A percentile compares a stretch with the other conserved stretches of the same genome.
Evolutionary conservation across 2,113 vertebrate genomes (phyloP).

Genomic region (Trochalopteron elliotii): DNA sequence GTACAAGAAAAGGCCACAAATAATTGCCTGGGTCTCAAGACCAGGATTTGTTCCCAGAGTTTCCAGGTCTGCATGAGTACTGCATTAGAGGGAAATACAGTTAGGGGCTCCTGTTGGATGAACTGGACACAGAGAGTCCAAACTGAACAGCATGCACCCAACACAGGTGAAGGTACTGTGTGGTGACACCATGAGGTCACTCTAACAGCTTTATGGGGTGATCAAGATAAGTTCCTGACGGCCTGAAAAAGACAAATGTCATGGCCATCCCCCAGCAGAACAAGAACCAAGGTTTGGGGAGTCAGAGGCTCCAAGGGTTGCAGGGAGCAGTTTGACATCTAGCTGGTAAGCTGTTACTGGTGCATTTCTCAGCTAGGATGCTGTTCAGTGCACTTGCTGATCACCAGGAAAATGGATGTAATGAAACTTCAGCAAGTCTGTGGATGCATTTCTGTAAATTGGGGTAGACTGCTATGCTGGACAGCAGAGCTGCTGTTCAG

Average conservation of each 20-base stretch:
- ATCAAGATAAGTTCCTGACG: not conserved
- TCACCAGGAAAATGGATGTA: not conserved
- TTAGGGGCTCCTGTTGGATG: no score
- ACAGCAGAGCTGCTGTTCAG: not conserved
- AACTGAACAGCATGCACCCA: not conserved
- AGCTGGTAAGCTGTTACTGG: not conserved
- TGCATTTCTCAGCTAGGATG: not conserved
- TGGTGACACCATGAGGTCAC: rapidly evolving
- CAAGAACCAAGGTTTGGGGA: not conserved
- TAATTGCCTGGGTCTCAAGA: not conserved
- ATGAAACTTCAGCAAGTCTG: not conserved
- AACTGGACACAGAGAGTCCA: not conserved
- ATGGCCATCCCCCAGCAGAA: not conserved
- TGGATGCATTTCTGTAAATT: not conserved
- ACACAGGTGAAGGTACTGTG: not conserved
- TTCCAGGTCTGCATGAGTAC: not conserved
- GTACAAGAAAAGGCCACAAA: not conserved
- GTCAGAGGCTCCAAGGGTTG: not conserved
- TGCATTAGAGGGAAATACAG: not conserved
- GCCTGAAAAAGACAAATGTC: not conserved
- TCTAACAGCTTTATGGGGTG: not conserved
- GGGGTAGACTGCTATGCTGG: not conserved
- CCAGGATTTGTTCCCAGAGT: not conserved
- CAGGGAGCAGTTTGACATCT: not conserved
- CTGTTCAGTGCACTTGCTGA: not conserved